A percentile compares a stretch with the other conserved stretches of the same genome.
These are phyloP conservation scores for Lydus trimaculatus DNA, from an alignment of 2,888 invertebrate genomes.

Conservation along the genomic window DNA sequence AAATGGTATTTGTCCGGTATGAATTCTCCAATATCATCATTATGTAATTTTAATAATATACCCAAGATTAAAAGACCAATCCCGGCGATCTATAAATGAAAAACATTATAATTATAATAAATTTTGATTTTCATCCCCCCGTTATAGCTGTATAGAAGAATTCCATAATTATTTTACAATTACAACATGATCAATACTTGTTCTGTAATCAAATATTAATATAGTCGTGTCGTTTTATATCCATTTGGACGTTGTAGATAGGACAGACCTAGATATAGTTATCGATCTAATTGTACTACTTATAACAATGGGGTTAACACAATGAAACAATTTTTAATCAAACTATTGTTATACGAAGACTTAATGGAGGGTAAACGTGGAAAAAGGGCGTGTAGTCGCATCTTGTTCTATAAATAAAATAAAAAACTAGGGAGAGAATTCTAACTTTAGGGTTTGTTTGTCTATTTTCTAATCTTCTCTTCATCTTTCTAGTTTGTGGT, in stretches of 20 bases:
- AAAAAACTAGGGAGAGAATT: neutral
- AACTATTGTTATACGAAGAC: too few relatives aligned
- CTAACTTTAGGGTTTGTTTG: neutral
- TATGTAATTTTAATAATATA: slow-evolving; percentile 41
- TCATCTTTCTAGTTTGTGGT: neutral
- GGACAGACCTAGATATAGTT: slow-evolving; percentile 6
- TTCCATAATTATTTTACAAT: neutral
- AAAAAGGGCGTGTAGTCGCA: neutral
- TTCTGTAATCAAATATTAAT: slow-evolving; percentile 2
- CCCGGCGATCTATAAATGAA: slow-evolving; percentile 45
- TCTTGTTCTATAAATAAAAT: neutral
- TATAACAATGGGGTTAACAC: too few relatives aligned
- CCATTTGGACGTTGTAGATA: slow-evolving; percentile 3
- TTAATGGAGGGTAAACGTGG: neutral
- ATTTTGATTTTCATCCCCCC: too few relatives aligned
- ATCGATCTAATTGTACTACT: slow-evolving; percentile 1
- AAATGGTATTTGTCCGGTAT: slow-evolving; percentile 45
- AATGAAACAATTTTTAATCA: too few relatives aligned
- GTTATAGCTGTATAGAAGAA: too few relatives aligned
- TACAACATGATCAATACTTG: slow-evolving; percentile 7
- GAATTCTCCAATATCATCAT: slow-evolving; percentile 42
- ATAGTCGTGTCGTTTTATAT: too few relatives aligned
- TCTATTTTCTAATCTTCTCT: neutral
- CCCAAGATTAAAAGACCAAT: slow-evolving; percentile 39
- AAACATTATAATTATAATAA: too few relatives aligned